Base-by-base conservation (phyloP, 2,888 invertebrate species). In the Hypena proboscidalis region DNA sequence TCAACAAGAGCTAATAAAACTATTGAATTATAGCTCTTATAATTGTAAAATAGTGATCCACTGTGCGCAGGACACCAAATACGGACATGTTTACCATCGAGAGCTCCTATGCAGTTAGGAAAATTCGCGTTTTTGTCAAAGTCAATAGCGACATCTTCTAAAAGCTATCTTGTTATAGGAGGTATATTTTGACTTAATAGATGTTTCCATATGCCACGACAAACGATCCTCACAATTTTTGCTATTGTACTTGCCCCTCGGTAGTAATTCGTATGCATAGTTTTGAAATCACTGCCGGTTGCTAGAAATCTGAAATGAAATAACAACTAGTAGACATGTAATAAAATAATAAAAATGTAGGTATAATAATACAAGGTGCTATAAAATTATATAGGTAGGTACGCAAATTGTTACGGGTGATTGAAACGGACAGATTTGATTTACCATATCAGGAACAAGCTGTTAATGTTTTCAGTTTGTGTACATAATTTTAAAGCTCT, bases 1-100 rank as follows among this genome's bases (percentile, higher is more conserved):
- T 43, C 36, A 0, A 7, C 11, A 20, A 36, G 10, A 26, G 42
- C 42, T 26, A 65, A 40, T 31, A 65, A 52, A 30, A 63, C 50
- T 32, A 52, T 57, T 33, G 57, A 58, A 54, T 43, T 34, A 14
- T 46, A 51, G 15, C 40, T 31, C 17, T 61, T 61, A 17, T 62
- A 65, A 38, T 61, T 60, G 22, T 30, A 56, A 55, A 53, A 57
- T 9, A 49, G 43, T 25, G 59, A 60, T 30, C 58, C 63, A 52
- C 42, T 36, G 0, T 42, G n/a, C 9, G 34, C 4, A 4, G 34
- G 41, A 41, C 29, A 23, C 14, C 53, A 38, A 13, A 62, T 49
- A 22, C 57, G 42, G 36, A 57, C 48, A 36, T 62, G 57, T 55
- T 62, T 62, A 11, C n/a, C n/a, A n/a, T n/a, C n/a, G n/a, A n/a